Evolutionary conservation across 1,140 invertebrate species (phyloP), one percentile per base, ranked within the genome.

Genomic region (Plodia interpunctella): DNA sequence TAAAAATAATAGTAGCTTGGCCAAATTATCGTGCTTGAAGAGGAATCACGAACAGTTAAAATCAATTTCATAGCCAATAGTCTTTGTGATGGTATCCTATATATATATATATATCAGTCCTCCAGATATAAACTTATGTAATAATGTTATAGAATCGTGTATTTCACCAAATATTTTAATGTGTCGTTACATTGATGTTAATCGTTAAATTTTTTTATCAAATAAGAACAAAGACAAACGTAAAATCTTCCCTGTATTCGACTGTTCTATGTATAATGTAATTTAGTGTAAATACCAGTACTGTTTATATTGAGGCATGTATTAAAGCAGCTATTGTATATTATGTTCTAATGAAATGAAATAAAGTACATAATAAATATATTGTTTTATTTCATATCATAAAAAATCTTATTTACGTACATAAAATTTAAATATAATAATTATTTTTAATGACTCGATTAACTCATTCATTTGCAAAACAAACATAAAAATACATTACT

Each of bases 221-320:
- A 44, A 38, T 32, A 51, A n/a, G 19, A 50, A 51, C 44, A 55
- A 25, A 25, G 9, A 38, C 5, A 17, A 58, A 10, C 25, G 50
- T 62, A 55, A 35, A 21, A 25, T 32, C 38, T 44, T 44, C 38
- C 38, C 38, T 44, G 13, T 44, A 44, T 15, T 3, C 13, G n/a
- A 44, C 38, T 44, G 38, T n/a, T n/a, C n/a, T 44, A 51, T 15
- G 15, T 15, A 44, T 1, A 15, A 44, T 44, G 38, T 44, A 44
- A n/a, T 15, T 44, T 15, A 15, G n/a, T n/a, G n/a, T 44, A 44
- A 1, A 15, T 44, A 44, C 19, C 30, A 28, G 10, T 20, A 54
- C n/a, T 17, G 0, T 32, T 25, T 15, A 49, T 25, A 21, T 19
- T 3, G 13, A 44, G 15, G 13, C 13, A 17, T 15, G n/a, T n/a